A percentile compares a stretch with the other conserved stretches of the same genome.
phyloP scores from a whole-genome alignment of 2,797 vertebrate species.

The Xenentodon cancila region DNA sequence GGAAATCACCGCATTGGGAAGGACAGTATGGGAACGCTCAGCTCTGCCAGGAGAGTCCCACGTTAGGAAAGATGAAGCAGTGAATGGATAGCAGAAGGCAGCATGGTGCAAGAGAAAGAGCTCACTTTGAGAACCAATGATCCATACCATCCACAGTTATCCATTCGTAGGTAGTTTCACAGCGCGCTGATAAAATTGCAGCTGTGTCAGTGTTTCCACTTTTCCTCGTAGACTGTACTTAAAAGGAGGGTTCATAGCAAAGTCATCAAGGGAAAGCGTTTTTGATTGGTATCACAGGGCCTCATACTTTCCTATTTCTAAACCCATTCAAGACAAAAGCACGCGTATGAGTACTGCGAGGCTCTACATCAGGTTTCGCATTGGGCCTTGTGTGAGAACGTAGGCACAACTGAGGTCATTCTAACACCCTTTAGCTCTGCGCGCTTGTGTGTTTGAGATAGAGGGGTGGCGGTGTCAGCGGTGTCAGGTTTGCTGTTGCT shows the following conservation, averaged over 20 bases:
- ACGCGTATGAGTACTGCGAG: constrained; percentile 33
- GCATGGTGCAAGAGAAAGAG: constrained; percentile 54
- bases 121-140: constrained; percentile 73
- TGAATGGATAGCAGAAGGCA: constrained; percentile 61
- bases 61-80: constrained; percentile 69
- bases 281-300: constrained; percentile 53
- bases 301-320: constrained; percentile 51
- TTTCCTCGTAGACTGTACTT: constrained; percentile 22
- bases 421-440: constrained; percentile 39
- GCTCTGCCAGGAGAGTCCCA: constrained; percentile 56
- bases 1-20: constrained; percentile 63
- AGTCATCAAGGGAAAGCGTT: constrained; percentile 57
- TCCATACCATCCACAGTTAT: constrained; percentile 63
- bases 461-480: constrained; percentile 29
- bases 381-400: constrained; percentile 28
- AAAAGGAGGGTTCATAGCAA: constrained; percentile 53
- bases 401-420: constrained; percentile 46
- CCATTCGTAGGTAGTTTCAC: constrained; percentile 63
- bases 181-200: constrained; percentile 55
- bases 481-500: constrained; percentile 67
- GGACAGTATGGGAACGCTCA: constrained; percentile 55
- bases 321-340: constrained; percentile 53
- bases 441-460: constrained; percentile 11
- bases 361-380: constrained; percentile 58
- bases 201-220: constrained; percentile 51